phyloP scores from a whole-genome alignment of 2,888 invertebrate species.

The Fabriciana adippe region DNA sequence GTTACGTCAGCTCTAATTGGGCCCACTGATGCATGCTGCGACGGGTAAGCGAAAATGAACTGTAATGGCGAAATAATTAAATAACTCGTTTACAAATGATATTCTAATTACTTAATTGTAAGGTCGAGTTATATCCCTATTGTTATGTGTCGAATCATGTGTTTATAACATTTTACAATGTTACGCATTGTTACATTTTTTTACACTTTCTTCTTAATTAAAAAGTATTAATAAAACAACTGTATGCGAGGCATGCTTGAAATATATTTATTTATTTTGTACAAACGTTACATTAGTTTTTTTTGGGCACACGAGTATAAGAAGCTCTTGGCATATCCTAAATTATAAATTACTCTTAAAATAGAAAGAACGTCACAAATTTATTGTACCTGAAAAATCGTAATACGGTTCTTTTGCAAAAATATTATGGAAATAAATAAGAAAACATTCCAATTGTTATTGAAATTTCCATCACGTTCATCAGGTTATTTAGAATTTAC shows the following conservation, averaged over 20 bases:
- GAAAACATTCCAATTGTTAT: conserved; percentile 47
- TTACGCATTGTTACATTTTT: no score
- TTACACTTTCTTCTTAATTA: no score
- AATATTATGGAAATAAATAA: conserved; percentile 35
- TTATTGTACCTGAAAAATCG: neutral
- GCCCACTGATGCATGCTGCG: conserved; percentile 41
- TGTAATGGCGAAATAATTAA: conserved; percentile 25
- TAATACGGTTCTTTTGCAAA: neutral
- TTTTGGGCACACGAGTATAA: no score
- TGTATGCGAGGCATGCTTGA: no score
- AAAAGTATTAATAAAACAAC: no score
- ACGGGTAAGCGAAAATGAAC: conserved; percentile 44
- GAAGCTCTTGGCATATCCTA: no score
- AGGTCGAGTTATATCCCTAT: neutral
- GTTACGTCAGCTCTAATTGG: conserved; percentile 44
- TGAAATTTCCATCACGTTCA: conserved; percentile 57
- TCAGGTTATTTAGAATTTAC: conserved; percentile 32
- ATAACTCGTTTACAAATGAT: conserved; percentile 22
- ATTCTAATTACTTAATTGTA: conserved; percentile 7
- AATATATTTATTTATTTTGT: no score
- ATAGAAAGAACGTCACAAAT: neutral
- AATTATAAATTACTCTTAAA: neutral
- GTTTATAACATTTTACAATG: neutral
- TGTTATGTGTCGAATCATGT: neutral
- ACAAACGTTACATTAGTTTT: no score